phyloP scores from a whole-genome alignment of 2,797 vertebrate genomes.

The Halcyon smyrnensis region DNA sequence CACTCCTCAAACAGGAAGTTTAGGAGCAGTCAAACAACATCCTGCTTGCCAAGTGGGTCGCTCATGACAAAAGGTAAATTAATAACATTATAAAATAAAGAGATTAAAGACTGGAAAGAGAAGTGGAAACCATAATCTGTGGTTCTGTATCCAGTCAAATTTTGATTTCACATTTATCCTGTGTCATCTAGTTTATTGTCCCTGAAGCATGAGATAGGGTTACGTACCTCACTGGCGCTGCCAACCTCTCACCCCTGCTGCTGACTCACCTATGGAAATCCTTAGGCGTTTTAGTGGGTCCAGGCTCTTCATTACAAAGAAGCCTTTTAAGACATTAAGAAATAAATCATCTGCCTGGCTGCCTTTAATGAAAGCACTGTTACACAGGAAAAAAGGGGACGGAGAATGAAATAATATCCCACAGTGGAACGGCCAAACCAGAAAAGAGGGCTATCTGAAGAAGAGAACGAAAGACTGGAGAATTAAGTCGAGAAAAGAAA shows the following conservation, averaged over 20 bases:
- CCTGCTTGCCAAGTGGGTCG: background rate
- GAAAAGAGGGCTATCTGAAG: background rate
- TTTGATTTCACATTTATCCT: background rate
- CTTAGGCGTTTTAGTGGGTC: background rate
- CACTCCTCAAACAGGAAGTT: background rate
- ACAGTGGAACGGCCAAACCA: background rate
- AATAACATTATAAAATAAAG: background rate
- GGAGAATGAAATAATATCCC: constrained; percentile 18
- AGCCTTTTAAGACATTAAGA: constrained; percentile 12
- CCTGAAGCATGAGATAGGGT: background rate
- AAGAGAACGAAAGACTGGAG: background rate
- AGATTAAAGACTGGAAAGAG: background rate
- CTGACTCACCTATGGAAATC: constrained; percentile 11
- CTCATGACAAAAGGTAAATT: background rate
- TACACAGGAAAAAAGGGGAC: background rate
- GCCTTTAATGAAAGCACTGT: constrained; percentile 8
- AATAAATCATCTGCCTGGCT: constrained; percentile 38
- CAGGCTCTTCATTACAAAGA: constrained; percentile 33
- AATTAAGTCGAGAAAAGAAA: background rate
- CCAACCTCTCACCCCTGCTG: background rate
- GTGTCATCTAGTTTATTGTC: background rate
- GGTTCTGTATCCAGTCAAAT: background rate
- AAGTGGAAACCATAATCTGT: background rate
- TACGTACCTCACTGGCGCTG: background rate
- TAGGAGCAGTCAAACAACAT: background rate